phyloP scores from a whole-genome alignment of 2,888 invertebrate genomes.

The Arrhopalites spinosus region DNA sequence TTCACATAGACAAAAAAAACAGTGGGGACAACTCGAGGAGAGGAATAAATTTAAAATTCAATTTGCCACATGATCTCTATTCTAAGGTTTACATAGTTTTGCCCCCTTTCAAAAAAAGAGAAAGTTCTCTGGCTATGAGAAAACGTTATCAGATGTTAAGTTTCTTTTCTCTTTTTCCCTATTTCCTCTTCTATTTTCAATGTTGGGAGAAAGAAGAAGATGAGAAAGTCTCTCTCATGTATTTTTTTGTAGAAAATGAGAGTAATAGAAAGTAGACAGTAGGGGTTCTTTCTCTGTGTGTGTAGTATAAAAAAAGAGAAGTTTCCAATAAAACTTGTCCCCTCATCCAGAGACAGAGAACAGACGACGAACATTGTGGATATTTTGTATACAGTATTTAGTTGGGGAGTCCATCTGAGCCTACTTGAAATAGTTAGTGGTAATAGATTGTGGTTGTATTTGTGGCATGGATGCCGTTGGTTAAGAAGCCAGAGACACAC shows the following conservation, averaged over 20 bases:
- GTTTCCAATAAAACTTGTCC: too few relatives aligned
- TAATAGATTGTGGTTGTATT: constrained; percentile 33
- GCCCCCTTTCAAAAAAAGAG: too few relatives aligned
- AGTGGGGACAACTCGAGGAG: background rate
- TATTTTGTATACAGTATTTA: constrained; percentile 25
- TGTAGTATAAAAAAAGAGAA: background rate
- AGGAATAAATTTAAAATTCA: constrained; percentile 36
- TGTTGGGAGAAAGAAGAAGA: background rate
- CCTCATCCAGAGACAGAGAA: background rate
- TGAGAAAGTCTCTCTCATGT: background rate
- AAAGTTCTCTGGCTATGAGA: background rate
- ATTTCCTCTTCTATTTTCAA: background rate
- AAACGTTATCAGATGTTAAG: constrained; percentile 12
- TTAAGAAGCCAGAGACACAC: background rate
- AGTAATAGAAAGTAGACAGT: background rate
- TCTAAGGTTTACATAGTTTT: background rate
- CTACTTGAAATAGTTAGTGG: constrained; percentile 42
- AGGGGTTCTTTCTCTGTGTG: background rate
- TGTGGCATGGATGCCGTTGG: background rate
- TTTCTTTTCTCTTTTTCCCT: background rate
- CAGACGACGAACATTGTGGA: background rate
- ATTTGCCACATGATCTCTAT: constrained; percentile 26
- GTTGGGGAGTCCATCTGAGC: constrained; percentile 33
- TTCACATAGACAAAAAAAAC: constrained; percentile 3
- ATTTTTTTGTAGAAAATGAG: background rate